These are phyloP conservation scores for Lipophrys pholis DNA, from an alignment of 2,113 vertebrate genomes.

Conservation along the genomic window DNA sequence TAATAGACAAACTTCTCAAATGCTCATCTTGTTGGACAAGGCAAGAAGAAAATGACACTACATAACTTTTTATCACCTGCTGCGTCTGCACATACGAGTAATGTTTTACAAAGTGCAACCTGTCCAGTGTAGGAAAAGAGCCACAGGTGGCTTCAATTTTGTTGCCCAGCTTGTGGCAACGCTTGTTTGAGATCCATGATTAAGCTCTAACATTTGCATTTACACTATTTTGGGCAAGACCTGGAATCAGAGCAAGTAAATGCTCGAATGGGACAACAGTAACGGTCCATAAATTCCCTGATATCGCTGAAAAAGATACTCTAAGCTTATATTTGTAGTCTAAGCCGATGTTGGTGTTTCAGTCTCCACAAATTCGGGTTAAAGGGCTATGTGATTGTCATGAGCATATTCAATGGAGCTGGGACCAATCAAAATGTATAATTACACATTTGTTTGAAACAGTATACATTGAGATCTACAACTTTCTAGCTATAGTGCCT, in stretches of 20 bases:
- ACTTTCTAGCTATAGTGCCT: not conserved
- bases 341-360: not conserved
- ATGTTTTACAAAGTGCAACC: slow-evolving; percentile 36
- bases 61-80: slow-evolving; percentile 39
- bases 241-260: slow-evolving; percentile 10
- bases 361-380: not conserved
- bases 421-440: too few relatives aligned
- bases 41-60: slow-evolving; percentile 31
- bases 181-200: not conserved
- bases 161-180: slow-evolving; percentile 18
- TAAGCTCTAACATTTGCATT: slow-evolving; percentile 11
- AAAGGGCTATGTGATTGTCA: not conserved
- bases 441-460: too few relatives aligned
- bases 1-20: slow-evolving; percentile 61
- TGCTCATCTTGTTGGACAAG: slow-evolving; percentile 30
- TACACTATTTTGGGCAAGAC: not conserved
- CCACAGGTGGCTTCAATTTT: not conserved
- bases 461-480: not conserved
- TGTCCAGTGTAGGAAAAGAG: slow-evolving; percentile 7
- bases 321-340: too few relatives aligned
- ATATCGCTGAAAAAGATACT: too few relatives aligned
- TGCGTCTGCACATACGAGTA: slow-evolving; percentile 21
- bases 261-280: not conserved
- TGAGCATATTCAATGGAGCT: not conserved
- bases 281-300: too few relatives aligned